Evolutionary conservation across 2,113 vertebrate species (phyloP).

Genomic region (Peromyscus leucopus): DNA sequence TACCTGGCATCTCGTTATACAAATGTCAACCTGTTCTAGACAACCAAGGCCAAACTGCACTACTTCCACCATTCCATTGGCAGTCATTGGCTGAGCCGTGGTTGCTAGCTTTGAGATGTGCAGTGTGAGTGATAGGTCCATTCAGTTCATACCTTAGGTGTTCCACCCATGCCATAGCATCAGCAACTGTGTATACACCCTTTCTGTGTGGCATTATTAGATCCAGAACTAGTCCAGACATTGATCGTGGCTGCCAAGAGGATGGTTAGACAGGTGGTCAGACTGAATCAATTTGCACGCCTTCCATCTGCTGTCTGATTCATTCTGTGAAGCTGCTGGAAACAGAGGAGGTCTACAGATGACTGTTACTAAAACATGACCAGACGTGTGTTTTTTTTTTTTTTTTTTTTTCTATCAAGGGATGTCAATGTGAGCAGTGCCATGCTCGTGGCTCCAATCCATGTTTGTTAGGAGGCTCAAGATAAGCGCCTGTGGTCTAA

Average conservation of each 20-base stretch:
- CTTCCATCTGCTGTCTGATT: slow-evolving; percentile 71
- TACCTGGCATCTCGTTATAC: not conserved
- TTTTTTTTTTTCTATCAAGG: slow-evolving; percentile 16
- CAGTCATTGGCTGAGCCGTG: slow-evolving; percentile 57
- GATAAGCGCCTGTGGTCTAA: not conserved
- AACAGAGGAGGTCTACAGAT: slow-evolving; percentile 27
- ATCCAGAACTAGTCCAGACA: slow-evolving; percentile 42
- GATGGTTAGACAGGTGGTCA: slow-evolving; percentile 59
- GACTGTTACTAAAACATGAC: slow-evolving; percentile 31
- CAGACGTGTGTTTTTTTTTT: not conserved
- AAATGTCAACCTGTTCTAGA: slow-evolving; percentile 64
- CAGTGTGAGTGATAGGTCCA: slow-evolving; percentile 13
- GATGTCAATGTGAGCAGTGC: not conserved
- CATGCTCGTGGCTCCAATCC: not conserved
- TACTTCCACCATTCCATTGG: slow-evolving; percentile 44
- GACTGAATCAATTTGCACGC: slow-evolving; percentile 20
- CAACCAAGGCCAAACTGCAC: not conserved
- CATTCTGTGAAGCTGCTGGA: slow-evolving; percentile 48
- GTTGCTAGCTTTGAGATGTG: not conserved
- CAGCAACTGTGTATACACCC: not conserved
- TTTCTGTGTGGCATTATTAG: slow-evolving; percentile 25
- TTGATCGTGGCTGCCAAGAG: slow-evolving; percentile 32
- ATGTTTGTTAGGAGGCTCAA: not conserved
- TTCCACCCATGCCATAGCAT: not conserved
- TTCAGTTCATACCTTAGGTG: not conserved